Conservation (phyloP, 2,888 invertebrate species). For the Monoplex corrugatus region DNA sequence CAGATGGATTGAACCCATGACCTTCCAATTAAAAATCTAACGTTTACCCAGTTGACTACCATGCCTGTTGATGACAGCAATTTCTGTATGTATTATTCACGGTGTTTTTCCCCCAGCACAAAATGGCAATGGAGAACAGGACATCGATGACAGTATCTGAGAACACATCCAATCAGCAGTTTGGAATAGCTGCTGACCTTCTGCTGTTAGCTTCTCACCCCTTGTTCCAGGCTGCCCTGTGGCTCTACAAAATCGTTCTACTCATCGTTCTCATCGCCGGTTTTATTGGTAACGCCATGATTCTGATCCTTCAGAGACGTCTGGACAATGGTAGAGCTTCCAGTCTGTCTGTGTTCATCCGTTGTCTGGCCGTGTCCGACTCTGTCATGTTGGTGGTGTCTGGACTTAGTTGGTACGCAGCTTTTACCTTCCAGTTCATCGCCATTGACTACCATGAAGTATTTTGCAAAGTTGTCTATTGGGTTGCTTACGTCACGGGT, state of each 20-base stretch:
- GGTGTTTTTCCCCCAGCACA: too few relatives aligned
- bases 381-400: conserved; percentile 48
- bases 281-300: conserved; percentile 39
- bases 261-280: conserved; percentile 18
- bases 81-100: too few relatives aligned
- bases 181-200: too few relatives aligned
- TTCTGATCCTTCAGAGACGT: conserved; percentile 8
- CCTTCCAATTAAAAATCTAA: too few relatives aligned
- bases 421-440: not conserved
- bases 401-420: not conserved
- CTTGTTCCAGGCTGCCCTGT: conserved; percentile 9
- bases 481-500: conserved; percentile 30
- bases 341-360: conserved; percentile 48
- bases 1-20: too few relatives aligned
- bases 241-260: conserved; percentile 18
- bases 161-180: too few relatives aligned
- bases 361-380: conserved; percentile 53
- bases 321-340: not conserved
- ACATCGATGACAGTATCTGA: too few relatives aligned
- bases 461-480: conserved; percentile 51
- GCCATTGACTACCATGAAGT: conserved; percentile 5
- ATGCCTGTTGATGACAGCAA: too few relatives aligned
- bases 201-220: too few relatives aligned
- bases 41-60: too few relatives aligned
- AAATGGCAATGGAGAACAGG: too few relatives aligned